Conservation (phyloP, 2,113 vertebrate species). For the Daboia siamensis region DNA sequence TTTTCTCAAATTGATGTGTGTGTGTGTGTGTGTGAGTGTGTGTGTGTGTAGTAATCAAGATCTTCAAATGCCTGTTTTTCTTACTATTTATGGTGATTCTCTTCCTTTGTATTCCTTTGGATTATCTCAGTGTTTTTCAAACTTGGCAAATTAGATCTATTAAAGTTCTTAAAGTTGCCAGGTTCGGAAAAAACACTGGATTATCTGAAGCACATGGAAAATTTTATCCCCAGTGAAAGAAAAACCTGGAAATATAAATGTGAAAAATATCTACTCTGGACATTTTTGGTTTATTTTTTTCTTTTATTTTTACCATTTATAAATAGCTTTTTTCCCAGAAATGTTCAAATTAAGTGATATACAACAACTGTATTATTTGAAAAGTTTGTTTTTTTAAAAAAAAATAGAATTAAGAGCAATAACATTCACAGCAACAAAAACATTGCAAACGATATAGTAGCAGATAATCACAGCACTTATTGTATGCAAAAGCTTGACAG, state of each 20-base stretch:
- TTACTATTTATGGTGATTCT: background rate
- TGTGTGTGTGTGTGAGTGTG: background rate
- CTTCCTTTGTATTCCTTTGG: background rate
- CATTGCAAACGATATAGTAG: constrained; percentile 4
- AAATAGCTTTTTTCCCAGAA: constrained; percentile 20
- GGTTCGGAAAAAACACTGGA: background rate
- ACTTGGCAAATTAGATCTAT: background rate
- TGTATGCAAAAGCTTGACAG: background rate
- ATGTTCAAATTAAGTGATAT: background rate
- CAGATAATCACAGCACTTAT: constrained; percentile 8
- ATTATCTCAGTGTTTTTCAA: background rate
- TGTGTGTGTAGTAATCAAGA: background rate
- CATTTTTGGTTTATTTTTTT: background rate
- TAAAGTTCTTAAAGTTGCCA: background rate
- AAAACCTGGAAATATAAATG: background rate
- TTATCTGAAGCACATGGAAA: background rate
- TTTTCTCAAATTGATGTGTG: background rate
- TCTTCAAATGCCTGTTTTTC: background rate
- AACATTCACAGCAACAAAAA: constrained; percentile 15
- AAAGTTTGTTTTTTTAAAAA: background rate
- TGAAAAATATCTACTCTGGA: background rate
- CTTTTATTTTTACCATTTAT: constrained; percentile 18
- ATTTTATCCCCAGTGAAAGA: background rate
- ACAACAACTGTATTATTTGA: background rate
- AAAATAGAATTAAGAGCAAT: constrained; percentile 6